phyloP scores from a whole-genome alignment of 2,797 vertebrate genomes.

The Arnoldichthys spilopterus region DNA sequence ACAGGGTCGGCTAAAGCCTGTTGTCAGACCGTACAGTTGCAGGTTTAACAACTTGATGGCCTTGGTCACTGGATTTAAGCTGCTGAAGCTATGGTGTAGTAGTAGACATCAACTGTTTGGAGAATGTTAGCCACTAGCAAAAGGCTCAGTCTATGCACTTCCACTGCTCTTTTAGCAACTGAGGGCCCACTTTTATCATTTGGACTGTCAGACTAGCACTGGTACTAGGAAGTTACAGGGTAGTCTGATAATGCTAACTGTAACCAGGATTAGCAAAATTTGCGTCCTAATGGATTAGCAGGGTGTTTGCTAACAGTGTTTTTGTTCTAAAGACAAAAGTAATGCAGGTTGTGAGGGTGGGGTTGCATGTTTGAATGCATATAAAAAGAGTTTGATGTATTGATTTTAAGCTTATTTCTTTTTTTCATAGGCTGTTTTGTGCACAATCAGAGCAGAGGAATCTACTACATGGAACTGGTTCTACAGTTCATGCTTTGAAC shows the following conservation, averaged over 20 bases:
- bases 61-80: background rate
- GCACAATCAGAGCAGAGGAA: too few species aligned
- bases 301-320: background rate
- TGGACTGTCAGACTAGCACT: background rate
- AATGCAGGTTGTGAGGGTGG: too few species aligned
- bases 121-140: background rate
- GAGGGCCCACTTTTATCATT: background rate
- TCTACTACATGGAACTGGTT: background rate
- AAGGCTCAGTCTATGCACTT: background rate
- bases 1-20: conserved; percentile 64
- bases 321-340: too few species aligned
- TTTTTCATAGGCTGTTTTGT: too few species aligned
- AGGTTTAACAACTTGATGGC: background rate
- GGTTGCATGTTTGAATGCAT: background rate
- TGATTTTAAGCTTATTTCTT: too few species aligned
- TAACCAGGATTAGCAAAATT: background rate
- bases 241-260: background rate
- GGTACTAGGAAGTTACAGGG: background rate
- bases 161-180: background rate
- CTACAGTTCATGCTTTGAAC: background rate
- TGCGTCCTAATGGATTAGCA: background rate
- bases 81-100: background rate
- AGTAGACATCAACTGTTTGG: conserved; percentile 10
- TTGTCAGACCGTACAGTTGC: background rate
- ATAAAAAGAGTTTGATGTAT: too few species aligned